Evolutionary conservation across 1,140 invertebrate species (phyloP).

Genomic region (Lucilia cuprina): DNA sequence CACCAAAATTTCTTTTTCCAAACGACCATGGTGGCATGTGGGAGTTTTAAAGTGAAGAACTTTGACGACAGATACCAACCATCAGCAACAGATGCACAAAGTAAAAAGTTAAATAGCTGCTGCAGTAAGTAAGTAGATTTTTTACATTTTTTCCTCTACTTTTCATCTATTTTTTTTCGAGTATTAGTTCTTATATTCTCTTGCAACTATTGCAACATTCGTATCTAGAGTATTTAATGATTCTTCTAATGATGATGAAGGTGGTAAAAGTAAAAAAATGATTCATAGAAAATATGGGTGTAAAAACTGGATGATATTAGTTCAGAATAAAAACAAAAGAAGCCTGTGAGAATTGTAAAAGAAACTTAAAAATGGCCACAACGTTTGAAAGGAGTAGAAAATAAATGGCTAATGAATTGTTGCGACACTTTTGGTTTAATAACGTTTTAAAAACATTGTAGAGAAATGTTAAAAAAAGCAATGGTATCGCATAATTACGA

Average conservation of each 20-base stretch:
- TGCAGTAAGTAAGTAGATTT: not conserved
- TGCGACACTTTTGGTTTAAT: slow-evolving; percentile 22
- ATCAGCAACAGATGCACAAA: slow-evolving; percentile 32
- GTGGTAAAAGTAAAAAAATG: not conserved
- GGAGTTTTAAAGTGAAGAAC: slow-evolving; percentile 14
- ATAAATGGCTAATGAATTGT: slow-evolving; percentile 24
- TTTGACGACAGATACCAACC: slow-evolving; percentile 26
- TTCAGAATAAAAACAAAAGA: not conserved
- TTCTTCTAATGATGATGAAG: slow-evolving; percentile 9
- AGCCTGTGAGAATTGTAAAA: not conserved
- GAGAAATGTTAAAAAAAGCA: not conserved
- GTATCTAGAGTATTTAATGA: not conserved
- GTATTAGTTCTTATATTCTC: not conserved
- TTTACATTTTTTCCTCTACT: not conserved
- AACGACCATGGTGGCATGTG: not conserved
- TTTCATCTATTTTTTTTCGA: not conserved
- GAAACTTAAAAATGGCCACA: not conserved
- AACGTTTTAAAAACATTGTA: not conserved
- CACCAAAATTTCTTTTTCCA: not conserved
- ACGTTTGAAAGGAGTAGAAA: not conserved
- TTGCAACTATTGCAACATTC: not conserved
- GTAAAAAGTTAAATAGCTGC: slow-evolving; percentile 33
- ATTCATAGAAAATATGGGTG: not conserved
- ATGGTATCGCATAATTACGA: not conserved
- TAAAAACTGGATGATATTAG: not conserved